A percentile compares a stretch with the other conserved stretches of the same genome.
Conservation (phyloP, 2,888 invertebrate species). For the Horisme vitalbata region DNA sequence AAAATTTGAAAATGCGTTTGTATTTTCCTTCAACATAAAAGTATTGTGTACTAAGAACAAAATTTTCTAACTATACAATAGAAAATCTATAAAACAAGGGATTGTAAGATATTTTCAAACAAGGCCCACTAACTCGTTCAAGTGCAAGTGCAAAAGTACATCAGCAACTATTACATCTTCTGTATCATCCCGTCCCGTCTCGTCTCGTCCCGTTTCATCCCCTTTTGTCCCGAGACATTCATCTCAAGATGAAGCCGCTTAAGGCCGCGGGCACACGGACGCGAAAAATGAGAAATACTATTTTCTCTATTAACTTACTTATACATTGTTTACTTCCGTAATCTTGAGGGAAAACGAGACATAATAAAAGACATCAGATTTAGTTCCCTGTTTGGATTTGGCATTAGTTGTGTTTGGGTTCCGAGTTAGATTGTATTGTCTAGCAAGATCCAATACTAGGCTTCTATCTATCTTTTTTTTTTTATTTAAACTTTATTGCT, state of each 20-base stretch:
- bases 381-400: neutral
- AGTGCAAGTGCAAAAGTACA: too few relatives aligned
- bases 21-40: too few relatives aligned
- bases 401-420: neutral
- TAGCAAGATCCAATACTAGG: too few relatives aligned
- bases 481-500: too few relatives aligned
- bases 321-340: conserved; percentile 19
- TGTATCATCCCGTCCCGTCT: conserved; percentile 7
- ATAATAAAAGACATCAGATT: conserved; percentile 6
- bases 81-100: too few relatives aligned
- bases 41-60: too few relatives aligned
- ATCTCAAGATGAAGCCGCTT: conserved; percentile 24
- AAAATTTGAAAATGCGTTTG: too few relatives aligned
- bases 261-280: conserved; percentile 15
- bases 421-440: too few relatives aligned
- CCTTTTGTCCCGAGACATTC: conserved; percentile 25
- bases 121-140: too few relatives aligned
- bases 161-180: neutral
- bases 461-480: too few relatives aligned
- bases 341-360: conserved; percentile 12
- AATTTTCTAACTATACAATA: too few relatives aligned
- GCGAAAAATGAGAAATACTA: conserved; percentile 15
- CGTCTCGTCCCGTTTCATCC: conserved; percentile 15
- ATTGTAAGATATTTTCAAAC: too few relatives aligned
- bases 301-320: conserved; percentile 20